phyloP scores from a whole-genome alignment of 2,888 invertebrate genomes.

The Chrysina gloriosa region DNA sequence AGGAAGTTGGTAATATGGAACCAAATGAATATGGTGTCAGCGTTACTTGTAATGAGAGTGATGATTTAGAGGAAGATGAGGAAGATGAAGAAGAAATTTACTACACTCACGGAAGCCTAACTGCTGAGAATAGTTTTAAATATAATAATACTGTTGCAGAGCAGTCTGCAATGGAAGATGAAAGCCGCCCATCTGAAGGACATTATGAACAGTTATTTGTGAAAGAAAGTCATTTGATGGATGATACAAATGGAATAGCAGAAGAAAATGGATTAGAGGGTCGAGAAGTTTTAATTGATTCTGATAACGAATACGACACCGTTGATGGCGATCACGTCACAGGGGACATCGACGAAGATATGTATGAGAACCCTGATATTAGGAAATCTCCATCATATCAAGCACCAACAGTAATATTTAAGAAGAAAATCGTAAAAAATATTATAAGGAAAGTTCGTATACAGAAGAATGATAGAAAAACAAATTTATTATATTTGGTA shows the following conservation, averaged over 20 bases:
- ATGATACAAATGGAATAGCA: constrained; percentile 10
- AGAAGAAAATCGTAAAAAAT: constrained; percentile 21
- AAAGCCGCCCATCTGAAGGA: background rate
- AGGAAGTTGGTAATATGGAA: constrained; percentile 2
- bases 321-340: constrained; percentile 58
- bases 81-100: constrained; percentile 28
- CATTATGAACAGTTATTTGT: constrained; percentile 38
- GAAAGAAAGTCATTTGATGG: constrained; percentile 38
- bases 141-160: constrained; percentile 1
- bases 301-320: constrained; percentile 54
- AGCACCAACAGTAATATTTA: constrained; percentile 6
- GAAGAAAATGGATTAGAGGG: constrained; percentile 10
- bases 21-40: background rate
- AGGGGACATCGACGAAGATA: constrained; percentile 49
- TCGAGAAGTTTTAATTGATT: background rate
- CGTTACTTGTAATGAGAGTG: background rate
- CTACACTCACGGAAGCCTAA: constrained; percentile 7
- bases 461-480: constrained; percentile 36
- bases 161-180: background rate
- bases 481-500: constrained; percentile 55
- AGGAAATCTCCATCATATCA: constrained; percentile 42
- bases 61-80: background rate
- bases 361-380: constrained; percentile 41
- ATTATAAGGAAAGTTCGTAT: constrained; percentile 27
- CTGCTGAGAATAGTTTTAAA: constrained; percentile 6